Evolutionary conservation across 2,888 invertebrate species (phyloP).

Genomic region (Balanococcus diminutus): DNA sequence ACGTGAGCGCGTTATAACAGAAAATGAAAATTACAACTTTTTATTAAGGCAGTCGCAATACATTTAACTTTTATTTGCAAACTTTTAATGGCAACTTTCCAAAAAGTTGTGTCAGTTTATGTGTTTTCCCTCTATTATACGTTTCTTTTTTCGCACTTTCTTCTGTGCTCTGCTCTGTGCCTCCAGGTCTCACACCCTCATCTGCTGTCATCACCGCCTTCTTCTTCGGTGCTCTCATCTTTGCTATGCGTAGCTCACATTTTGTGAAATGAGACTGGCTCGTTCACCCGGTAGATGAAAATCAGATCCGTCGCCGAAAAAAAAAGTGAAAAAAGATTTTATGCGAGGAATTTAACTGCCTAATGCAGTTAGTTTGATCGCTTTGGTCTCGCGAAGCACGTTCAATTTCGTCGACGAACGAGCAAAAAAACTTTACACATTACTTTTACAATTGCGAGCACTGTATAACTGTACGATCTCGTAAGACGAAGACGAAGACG

Average conservation of each 20-base stretch:
- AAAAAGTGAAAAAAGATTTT: background rate
- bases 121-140: slow-evolving; percentile 41
- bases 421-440: slow-evolving; percentile 31
- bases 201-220: background rate
- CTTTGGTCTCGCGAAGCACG: slow-evolving; percentile 47
- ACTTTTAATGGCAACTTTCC: slow-evolving; percentile 52
- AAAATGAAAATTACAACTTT: slow-evolving; percentile 40
- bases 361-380: slow-evolving; percentile 50
- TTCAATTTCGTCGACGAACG: slow-evolving; percentile 29
- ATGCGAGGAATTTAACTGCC: slow-evolving; percentile 39
- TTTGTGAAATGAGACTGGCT: slow-evolving; percentile 26
- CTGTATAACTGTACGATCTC: background rate
- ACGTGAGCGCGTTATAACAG: slow-evolving; percentile 13
- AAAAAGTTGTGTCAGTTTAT: slow-evolving; percentile 50
- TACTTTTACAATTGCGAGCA: slow-evolving; percentile 41
- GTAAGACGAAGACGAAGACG: background rate
- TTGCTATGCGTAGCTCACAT: background rate
- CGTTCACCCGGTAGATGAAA: slow-evolving; percentile 25
- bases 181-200: background rate
- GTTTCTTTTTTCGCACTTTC: slow-evolving; percentile 32
- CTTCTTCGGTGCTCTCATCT: background rate
- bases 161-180: background rate
- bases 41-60: slow-evolving; percentile 45
- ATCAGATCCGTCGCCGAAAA: slow-evolving; percentile 22
- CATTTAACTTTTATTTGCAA: slow-evolving; percentile 52